phyloP scores from a whole-genome alignment of 2,888 invertebrate genomes.

The Paralinhomoeus sp. region DNA sequence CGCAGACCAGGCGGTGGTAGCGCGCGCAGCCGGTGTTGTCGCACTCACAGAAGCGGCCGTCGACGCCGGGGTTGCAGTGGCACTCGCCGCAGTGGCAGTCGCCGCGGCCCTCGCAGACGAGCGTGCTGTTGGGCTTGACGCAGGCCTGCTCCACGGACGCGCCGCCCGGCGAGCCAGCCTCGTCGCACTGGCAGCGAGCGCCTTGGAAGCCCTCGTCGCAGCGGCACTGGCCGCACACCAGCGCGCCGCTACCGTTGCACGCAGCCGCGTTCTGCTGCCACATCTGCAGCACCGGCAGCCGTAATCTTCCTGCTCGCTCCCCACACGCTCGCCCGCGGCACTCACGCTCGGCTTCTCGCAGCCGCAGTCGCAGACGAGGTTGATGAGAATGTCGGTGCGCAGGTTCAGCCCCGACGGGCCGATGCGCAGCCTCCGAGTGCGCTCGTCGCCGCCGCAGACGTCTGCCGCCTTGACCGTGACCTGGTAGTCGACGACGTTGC shows the following conservation, averaged over 20 bases:
- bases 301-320: no score
- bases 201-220: constrained; percentile 28
- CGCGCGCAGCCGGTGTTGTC: constrained; percentile 85
- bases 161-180: constrained; percentile 8
- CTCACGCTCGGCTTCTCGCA: constrained; percentile 69
- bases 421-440: constrained; percentile 40
- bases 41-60: constrained; percentile 48
- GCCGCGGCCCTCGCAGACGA: constrained; percentile 32
- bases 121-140: no score
- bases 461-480: constrained; percentile 26
- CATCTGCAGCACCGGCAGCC: constrained; percentile 9
- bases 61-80: constrained; percentile 27
- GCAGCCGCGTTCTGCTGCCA: constrained; percentile 22
- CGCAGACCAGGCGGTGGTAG: constrained; percentile 25
- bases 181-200: constrained; percentile 60
- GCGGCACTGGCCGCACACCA: constrained; percentile 25
- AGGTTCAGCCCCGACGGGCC: constrained; percentile 77
- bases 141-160: no score
- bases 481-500: constrained; percentile 45
- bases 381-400: constrained; percentile 56
- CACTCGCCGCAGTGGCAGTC: constrained; percentile 35
- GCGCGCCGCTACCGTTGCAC: constrained; percentile 29
- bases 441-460: constrained; percentile 33
- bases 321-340: no score
- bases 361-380: constrained; percentile 73